Conservation (phyloP, 2,113 vertebrate genomes). For the Chunga burmeisteri region DNA sequence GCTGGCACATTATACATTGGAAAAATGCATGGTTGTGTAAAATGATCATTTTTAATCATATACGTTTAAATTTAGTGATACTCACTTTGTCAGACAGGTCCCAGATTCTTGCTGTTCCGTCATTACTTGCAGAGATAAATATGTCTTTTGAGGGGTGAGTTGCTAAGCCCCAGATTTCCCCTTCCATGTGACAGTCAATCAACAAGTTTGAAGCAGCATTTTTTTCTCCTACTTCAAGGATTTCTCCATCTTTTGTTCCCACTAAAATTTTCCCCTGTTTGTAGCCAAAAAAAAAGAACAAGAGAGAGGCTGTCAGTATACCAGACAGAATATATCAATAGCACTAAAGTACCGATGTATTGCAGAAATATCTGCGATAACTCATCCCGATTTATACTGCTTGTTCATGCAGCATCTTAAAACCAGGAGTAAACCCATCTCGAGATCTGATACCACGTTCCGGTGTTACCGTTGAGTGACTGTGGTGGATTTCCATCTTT, state of each 20-base stretch:
- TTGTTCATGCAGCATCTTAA: neutral
- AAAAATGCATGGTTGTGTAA: neutral
- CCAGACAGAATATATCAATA: neutral
- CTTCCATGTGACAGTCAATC: conserved; percentile 94
- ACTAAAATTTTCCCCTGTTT: conserved; percentile 95
- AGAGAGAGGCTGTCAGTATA: neutral
- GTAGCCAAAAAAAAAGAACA: neutral
- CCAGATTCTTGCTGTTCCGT: conserved; percentile 94
- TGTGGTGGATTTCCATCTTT: neutral
- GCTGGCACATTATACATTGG: accelerated
- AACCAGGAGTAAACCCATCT: neutral
- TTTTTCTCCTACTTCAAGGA: conserved; percentile 98
- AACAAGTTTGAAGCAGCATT: conserved; percentile 95
- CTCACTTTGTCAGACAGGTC: conserved; percentile 93
- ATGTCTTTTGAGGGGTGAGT: conserved; percentile 93
- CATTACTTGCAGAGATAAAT: conserved; percentile 93
- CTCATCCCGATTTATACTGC: neutral
- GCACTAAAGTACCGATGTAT: neutral
- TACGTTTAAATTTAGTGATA: neutral
- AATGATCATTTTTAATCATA: neutral
- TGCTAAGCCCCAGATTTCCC: conserved; percentile 94
- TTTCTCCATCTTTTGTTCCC: conserved; percentile 96
- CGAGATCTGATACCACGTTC: accelerated
- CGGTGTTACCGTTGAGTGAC: neutral
- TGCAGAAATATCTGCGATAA: neutral